phyloP scores from a whole-genome alignment of 2,113 vertebrate species.

The Coracopsis vasa region DNA sequence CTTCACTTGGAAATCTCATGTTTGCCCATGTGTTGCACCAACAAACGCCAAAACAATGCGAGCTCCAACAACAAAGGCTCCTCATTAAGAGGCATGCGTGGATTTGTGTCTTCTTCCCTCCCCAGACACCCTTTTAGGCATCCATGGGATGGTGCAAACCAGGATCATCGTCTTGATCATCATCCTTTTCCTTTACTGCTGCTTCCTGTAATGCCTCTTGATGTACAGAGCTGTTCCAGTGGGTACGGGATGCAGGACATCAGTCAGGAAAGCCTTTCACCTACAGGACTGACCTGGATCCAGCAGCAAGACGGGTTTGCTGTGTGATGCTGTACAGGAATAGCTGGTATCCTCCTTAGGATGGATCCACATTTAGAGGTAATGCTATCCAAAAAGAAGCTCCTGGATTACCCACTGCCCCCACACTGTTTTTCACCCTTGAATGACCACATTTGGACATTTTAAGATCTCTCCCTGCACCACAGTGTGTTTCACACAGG shows the following conservation, averaged over 20 bases:
- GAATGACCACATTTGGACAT: neutral
- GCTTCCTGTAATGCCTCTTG: neutral
- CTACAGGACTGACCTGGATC: fast-evolving
- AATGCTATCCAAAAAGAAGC: neutral
- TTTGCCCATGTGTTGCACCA: neutral
- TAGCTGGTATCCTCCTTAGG: neutral
- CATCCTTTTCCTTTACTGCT: neutral
- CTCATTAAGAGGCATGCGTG: neutral
- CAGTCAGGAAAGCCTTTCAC: neutral
- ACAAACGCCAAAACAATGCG: neutral
- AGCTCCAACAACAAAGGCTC: neutral
- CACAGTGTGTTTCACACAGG: neutral
- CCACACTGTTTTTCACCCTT: neutral
- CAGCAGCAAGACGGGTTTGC: neutral
- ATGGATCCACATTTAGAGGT: neutral
- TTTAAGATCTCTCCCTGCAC: neutral
- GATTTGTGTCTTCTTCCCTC: neutral
- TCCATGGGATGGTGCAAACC: neutral
- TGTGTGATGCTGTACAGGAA: neutral
- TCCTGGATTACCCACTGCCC: neutral
- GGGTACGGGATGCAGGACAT: neutral
- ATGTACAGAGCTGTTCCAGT: neutral
- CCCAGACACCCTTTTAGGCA: neutral
- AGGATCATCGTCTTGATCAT: neutral
- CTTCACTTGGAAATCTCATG: neutral